These are phyloP conservation scores for Helostoma temminkii DNA, from an alignment of 2,797 vertebrate genomes.

Conservation along the genomic window DNA sequence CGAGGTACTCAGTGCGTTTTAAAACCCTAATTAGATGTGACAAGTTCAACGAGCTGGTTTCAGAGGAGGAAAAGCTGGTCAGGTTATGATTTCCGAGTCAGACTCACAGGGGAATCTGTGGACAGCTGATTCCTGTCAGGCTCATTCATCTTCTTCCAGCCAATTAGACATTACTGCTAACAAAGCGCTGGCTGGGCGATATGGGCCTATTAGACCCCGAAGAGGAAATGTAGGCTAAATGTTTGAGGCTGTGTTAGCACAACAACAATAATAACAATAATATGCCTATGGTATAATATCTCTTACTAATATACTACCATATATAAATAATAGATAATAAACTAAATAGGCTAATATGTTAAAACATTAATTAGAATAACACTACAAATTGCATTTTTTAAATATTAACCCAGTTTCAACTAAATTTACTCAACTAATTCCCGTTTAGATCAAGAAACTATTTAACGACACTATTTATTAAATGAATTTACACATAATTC, in stretches of 20 bases:
- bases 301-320: too few species aligned
- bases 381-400: background rate
- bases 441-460: background rate
- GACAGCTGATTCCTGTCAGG: slow-evolving; percentile 83
- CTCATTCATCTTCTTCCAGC: slow-evolving; percentile 82
- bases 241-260: slow-evolving; percentile 14
- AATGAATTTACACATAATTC: background rate
- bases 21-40: slow-evolving; percentile 95
- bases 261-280: slow-evolving; percentile 17
- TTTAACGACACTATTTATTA: background rate
- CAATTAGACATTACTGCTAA: slow-evolving; percentile 79
- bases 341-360: background rate
- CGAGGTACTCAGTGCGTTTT: slow-evolving; percentile 84
- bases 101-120: slow-evolving; percentile 79
- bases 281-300: too few species aligned
- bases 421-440: background rate
- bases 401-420: background rate
- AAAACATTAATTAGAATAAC: background rate
- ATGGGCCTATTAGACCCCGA: slow-evolving; percentile 49
- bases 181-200: slow-evolving; percentile 59
- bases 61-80: slow-evolving; percentile 87
- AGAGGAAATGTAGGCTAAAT: slow-evolving; percentile 64
- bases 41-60: slow-evolving; percentile 94
- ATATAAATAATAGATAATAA: too few species aligned
- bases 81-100: slow-evolving; percentile 95